phyloP scores from a whole-genome alignment of 2,888 invertebrate species.

The Protophormia terraenovae region DNA sequence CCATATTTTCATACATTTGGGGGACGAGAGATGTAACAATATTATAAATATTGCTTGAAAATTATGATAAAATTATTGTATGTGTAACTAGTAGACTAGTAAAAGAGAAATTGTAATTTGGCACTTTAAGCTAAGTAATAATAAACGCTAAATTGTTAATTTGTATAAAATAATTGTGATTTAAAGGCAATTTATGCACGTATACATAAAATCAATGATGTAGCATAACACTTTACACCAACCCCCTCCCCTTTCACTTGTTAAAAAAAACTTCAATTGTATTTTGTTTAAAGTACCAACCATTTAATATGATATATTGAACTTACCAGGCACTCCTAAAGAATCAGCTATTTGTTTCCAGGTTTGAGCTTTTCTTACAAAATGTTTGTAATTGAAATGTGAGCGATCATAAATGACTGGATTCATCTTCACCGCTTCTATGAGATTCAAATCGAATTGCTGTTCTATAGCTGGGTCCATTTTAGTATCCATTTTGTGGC shows the following conservation, averaged over 20 bases:
- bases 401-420: conserved; percentile 79
- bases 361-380: conserved; percentile 78
- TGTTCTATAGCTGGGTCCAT: conserved; percentile 79
- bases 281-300: neutral
- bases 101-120: neutral
- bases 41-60: too few species aligned
- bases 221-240: neutral
- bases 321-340: conserved; percentile 78
- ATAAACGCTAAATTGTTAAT: neutral
- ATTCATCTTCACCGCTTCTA: conserved; percentile 79
- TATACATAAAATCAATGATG: neutral
- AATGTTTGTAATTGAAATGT: conserved; percentile 79
- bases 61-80: too few species aligned
- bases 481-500: conserved; percentile 76
- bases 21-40: too few species aligned
- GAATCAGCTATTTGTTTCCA: conserved; percentile 79
- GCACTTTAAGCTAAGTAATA: neutral
- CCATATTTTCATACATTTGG: too few species aligned
- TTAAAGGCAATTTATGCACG: neutral
- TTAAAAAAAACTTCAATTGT: neutral
- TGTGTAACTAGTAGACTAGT: too few species aligned
- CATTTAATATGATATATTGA: too few species aligned
- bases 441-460: conserved; percentile 79
- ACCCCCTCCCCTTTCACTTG: neutral
- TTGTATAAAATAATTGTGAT: neutral